Evolutionary conservation across 2,113 vertebrate genomes (phyloP).

Genomic region (Haemorhous mexicanus): DNA sequence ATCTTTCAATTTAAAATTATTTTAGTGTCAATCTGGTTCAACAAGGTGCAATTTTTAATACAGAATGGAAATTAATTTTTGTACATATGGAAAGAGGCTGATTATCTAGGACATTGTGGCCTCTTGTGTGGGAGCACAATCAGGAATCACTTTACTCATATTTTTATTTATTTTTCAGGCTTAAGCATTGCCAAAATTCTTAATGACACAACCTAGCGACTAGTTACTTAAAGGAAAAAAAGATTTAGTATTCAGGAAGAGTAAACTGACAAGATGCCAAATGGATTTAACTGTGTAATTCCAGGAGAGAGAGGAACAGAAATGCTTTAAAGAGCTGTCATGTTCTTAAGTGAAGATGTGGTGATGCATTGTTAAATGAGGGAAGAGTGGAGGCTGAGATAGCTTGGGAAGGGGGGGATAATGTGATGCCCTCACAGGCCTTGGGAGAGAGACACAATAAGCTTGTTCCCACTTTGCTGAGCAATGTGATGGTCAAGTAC

Average conservation of each 20-base stretch:
- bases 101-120: neutral
- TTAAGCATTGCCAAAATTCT: neutral
- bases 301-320: neutral
- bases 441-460: neutral
- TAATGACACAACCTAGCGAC: neutral
- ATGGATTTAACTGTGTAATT: neutral
- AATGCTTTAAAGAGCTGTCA: neutral
- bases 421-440: fast-evolving
- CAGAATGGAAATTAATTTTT: neutral
- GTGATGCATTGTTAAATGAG: neutral
- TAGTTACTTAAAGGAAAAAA: neutral
- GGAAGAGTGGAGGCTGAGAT: neutral
- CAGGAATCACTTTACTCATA: neutral
- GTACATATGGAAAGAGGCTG: neutral
- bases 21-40: slow-evolving; percentile 22
- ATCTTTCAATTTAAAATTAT: slow-evolving; percentile 7
- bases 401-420: neutral
- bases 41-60: slow-evolving; percentile 5
- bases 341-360: neutral
- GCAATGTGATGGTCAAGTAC: neutral
- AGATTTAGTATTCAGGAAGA: neutral
- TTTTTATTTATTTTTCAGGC: slow-evolving; percentile 22
- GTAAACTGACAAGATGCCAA: neutral
- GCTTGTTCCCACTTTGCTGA: neutral
- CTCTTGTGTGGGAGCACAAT: neutral